phyloP scores from a whole-genome alignment of 2,797 vertebrate genomes.

The Sebastes iracundus region DNA sequence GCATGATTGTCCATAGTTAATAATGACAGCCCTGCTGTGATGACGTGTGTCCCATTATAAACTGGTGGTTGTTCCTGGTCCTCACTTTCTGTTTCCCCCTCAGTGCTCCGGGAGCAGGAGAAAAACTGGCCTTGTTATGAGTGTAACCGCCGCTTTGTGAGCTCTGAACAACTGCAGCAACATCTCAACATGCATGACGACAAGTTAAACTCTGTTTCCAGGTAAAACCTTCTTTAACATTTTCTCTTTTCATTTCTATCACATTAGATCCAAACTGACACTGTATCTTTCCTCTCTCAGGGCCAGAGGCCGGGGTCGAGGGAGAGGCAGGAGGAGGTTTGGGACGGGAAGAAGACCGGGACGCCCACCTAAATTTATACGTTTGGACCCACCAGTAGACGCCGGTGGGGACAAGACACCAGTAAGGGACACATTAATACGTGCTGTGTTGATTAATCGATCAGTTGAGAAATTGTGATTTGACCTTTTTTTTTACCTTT shows the following conservation, averaged over 20 bases:
- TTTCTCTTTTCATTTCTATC: neutral
- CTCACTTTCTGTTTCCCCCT: neutral
- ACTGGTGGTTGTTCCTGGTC: neutral
- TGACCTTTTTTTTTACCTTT: neutral
- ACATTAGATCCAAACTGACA: neutral
- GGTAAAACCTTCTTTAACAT: conserved; percentile 72
- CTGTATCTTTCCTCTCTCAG: conserved; percentile 63
- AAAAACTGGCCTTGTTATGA: conserved; percentile 99
- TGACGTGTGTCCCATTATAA: neutral
- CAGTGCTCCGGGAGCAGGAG: conserved; percentile 96
- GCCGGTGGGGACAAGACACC: conserved; percentile 85
- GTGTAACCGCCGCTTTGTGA: conserved; percentile 95
- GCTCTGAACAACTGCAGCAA: conserved; percentile 96
- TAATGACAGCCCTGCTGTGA: neutral
- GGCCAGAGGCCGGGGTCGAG: conserved; percentile 91
- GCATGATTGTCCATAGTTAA: no score
- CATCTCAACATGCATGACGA: conserved; percentile 98
- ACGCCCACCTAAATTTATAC: conserved; percentile 93
- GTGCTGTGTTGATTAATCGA: neutral
- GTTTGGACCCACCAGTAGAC: conserved; percentile 86
- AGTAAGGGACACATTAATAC: conserved; percentile 72
- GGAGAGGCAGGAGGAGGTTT: conserved; percentile 92
- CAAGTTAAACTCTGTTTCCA: conserved; percentile 92
- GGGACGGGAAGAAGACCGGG: conserved; percentile 91
- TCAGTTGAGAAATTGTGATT: neutral